phyloP scores from a whole-genome alignment of 2,113 vertebrate species.

The Gadus chalcogrammus region DNA sequence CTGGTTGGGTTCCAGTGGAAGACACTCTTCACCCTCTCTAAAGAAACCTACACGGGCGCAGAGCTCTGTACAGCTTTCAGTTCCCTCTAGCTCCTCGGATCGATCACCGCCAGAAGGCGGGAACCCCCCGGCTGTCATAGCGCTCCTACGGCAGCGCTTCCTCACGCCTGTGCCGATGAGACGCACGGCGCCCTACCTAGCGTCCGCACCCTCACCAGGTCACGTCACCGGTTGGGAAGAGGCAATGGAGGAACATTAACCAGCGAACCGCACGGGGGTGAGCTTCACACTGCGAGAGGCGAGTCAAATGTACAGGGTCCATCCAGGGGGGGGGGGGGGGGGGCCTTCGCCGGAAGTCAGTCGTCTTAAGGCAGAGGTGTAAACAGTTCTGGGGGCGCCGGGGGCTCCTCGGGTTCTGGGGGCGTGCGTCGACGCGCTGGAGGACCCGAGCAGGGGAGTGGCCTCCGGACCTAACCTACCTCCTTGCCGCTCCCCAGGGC shows the following conservation, averaged over 20 bases:
- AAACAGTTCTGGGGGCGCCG: conserved; percentile 54
- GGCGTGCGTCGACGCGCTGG: conserved; percentile 1
- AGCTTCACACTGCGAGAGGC: too few relatives aligned
- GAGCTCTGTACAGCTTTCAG: conserved; percentile 26
- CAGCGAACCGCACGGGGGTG: not conserved
- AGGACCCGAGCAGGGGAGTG: not conserved
- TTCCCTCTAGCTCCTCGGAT: conserved; percentile 34
- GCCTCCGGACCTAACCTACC: too few relatives aligned
- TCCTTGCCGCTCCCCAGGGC: too few relatives aligned
- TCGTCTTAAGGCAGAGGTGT: conserved; percentile 72
- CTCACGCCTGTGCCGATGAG: conserved; percentile 25
- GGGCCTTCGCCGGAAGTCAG: conserved; percentile 32
- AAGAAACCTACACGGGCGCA: conserved; percentile 21
- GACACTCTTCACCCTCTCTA: conserved; percentile 11
- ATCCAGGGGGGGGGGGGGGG: not conserved
- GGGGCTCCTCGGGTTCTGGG: conserved; percentile 33
- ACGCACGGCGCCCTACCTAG: conserved; percentile 19
- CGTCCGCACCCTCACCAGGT: conserved; percentile 1
- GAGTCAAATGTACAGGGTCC: not conserved
- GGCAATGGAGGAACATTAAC: conserved; percentile 7
- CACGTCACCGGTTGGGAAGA: not conserved
- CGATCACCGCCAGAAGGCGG: conserved; percentile 6
- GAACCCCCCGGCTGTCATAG: conserved; percentile 22
- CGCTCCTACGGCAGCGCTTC: conserved; percentile 6
- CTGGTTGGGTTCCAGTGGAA: conserved; percentile 8